phyloP scores from a whole-genome alignment of 2,113 vertebrate species.

The Myrmecophaga tridactyla region DNA sequence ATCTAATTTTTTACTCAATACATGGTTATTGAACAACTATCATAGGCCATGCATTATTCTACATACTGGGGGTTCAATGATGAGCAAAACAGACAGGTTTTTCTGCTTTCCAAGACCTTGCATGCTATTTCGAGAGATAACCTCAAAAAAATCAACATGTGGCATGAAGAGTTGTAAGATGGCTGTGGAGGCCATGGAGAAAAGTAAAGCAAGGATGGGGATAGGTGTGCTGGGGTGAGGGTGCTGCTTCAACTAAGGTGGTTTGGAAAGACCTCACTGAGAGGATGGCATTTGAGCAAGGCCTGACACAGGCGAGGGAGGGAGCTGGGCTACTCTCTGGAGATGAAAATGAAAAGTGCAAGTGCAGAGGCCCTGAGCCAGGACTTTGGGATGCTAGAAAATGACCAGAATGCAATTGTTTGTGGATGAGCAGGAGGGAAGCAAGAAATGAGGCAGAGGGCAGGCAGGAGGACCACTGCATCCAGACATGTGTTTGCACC shows the following conservation, averaged over 20 bases:
- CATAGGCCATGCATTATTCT: neutral
- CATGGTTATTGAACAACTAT: neutral
- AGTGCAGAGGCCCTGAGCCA: neutral
- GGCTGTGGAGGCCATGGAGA: neutral
- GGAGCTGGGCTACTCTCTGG: neutral
- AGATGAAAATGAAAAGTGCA: neutral
- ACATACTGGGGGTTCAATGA: neutral
- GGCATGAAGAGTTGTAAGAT: neutral
- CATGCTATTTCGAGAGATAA: neutral
- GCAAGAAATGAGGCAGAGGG: neutral
- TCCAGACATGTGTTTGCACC: too few relatives aligned
- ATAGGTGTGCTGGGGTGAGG: rapidly evolving
- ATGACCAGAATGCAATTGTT: neutral
- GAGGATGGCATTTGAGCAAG: neutral
- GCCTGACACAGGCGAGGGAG: neutral
- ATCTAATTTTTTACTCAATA: neutral
- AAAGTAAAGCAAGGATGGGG: neutral
- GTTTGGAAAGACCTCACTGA: neutral
- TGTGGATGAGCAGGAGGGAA: neutral
- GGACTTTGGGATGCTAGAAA: neutral
- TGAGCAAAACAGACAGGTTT: neutral
- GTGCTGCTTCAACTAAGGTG: neutral
- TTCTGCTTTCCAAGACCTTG: neutral
- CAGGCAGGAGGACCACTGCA: neutral
- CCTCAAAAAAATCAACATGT: neutral